Evolutionary conservation across 2,888 invertebrate species (phyloP), one percentile per base, ranked within the genome.

Genomic region (Chydorus sphaericus): DNA sequence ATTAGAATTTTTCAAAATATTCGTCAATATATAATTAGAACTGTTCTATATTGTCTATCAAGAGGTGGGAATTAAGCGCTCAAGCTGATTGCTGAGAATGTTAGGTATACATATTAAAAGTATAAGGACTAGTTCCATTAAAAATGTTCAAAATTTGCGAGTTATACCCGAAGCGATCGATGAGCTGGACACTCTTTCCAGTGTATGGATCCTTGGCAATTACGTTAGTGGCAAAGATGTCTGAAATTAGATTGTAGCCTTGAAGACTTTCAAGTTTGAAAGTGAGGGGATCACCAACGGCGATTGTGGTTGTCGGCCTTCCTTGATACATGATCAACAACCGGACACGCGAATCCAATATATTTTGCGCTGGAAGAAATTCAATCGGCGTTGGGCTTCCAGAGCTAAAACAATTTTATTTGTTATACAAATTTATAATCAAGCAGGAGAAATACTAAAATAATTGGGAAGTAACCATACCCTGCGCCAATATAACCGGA

Each of bases 351-450:
- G 89, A 89, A 68, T 90, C 90, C 36, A 92, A 71, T 0, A 89
- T 86, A 64, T 91, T 91, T 68, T 91, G 90, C 14, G 90, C 90
- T 20, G 91, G 91, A 6, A 92, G 73, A 67, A 90, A 90, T 69
- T 91, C 91, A 56, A 92, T 90, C 11, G 90, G 91, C 61, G 89
- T 89, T 1, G 91, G 91, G 65, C 89, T 88, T 62, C 90, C 90
- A 26, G 89, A 87, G 66, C 88, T 88, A 44, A 18, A 54, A 36
- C n/a, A n/a, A n/a, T n/a, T n/a, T n/a, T n/a, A n/a, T n/a, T n/a
- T n/a, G n/a, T n/a, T n/a, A 37, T 57, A 20, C 23, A n/a, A 16
- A 48, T 18, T 31, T 36, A 38, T 11, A 58, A 49, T 33, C 5
- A 23, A 16, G 38, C 11, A 28, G 23, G 14, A 14, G n/a, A 18